Evolutionary conservation across 2,113 vertebrate species (phyloP).

Genomic region (Neotragus moschatus): DNA sequence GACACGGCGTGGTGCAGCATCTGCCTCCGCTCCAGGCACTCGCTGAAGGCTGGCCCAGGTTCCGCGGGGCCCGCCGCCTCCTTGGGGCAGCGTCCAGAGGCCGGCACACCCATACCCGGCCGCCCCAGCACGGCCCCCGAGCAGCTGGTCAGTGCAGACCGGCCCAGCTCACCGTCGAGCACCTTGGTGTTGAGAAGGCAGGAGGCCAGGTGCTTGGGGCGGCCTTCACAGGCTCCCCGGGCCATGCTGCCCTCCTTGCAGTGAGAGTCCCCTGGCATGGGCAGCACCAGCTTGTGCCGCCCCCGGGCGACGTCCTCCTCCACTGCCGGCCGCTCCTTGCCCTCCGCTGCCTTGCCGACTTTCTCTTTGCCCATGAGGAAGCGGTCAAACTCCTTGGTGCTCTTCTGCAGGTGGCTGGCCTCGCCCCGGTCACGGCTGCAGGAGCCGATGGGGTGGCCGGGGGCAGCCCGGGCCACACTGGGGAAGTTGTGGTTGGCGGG

Average conservation of each 20-base stretch:
- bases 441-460: conserved; percentile 88
- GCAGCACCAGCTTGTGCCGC: conserved; percentile 86
- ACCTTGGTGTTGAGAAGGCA: conserved; percentile 92
- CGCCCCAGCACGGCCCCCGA: conserved; percentile 82
- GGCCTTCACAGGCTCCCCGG: conserved; percentile 78
- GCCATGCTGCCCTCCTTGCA: conserved; percentile 86
- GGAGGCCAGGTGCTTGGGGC: conserved; percentile 88
- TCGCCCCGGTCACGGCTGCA: conserved; percentile 90
- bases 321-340: conserved; percentile 83
- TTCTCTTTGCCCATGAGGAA: conserved; percentile 86
- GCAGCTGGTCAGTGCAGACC: conserved; percentile 86
- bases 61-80: conserved; percentile 84
- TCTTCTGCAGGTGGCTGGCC: conserved; percentile 83
- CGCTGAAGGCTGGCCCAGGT: conserved; percentile 88
- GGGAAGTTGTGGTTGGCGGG: conserved; percentile 92
- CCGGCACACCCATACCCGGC: conserved; percentile 71
- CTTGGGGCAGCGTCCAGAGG: conserved; percentile 82
- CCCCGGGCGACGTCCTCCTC: conserved; percentile 88
- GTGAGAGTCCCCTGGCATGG: conserved; percentile 79
- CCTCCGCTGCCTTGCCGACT: conserved; percentile 81
- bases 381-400: conserved; percentile 89
- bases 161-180: conserved; percentile 86
- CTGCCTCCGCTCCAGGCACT: conserved; percentile 92
- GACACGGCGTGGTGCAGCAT: conserved; percentile 90
- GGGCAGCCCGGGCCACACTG: conserved; percentile 86